A percentile compares a stretch with the other conserved stretches of the same genome.
Evolutionary conservation across 1,140 invertebrate species (phyloP).

Genomic region (Drosophila azteca): DNA sequence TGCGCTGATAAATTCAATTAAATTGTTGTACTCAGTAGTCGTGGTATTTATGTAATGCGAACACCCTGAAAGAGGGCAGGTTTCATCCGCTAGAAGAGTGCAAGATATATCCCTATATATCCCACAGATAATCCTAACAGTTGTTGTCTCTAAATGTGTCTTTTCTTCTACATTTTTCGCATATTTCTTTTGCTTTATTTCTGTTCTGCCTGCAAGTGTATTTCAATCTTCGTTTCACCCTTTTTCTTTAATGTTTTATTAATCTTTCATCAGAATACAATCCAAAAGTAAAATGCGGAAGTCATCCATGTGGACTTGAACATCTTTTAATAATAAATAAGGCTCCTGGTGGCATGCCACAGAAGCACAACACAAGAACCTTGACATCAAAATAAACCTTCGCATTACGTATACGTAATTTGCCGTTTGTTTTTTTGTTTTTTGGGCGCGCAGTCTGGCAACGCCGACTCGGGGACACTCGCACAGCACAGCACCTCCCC

Average conservation of each 20-base stretch:
- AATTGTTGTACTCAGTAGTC: conserved; percentile 66
- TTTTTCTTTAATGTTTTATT: conserved; percentile 68
- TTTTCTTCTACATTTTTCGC: conserved; percentile 6
- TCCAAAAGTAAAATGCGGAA: conserved; percentile 68
- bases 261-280: conserved; percentile 65
- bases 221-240: neutral
- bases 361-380: conserved; percentile 27
- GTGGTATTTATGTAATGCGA: conserved; percentile 14
- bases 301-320: conserved; percentile 20
- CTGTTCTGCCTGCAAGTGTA: conserved; percentile 21
- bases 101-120: no score
- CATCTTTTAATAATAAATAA: conserved; percentile 41
- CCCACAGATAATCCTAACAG: no score
- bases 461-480: conserved; percentile 25
- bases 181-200: conserved; percentile 2
- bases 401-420: conserved; percentile 64
- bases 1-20: conserved; percentile 78
- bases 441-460: conserved; percentile 61
- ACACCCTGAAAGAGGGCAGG: no score
- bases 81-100: no score
- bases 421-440: conserved; percentile 30
- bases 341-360: conserved; percentile 31
- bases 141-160: neutral
- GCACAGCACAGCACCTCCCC: conserved; percentile 8
- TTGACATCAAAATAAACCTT: conserved; percentile 66